Conservation (phyloP, 1,140 invertebrate genomes). For the Latrodectus geometricus region DNA sequence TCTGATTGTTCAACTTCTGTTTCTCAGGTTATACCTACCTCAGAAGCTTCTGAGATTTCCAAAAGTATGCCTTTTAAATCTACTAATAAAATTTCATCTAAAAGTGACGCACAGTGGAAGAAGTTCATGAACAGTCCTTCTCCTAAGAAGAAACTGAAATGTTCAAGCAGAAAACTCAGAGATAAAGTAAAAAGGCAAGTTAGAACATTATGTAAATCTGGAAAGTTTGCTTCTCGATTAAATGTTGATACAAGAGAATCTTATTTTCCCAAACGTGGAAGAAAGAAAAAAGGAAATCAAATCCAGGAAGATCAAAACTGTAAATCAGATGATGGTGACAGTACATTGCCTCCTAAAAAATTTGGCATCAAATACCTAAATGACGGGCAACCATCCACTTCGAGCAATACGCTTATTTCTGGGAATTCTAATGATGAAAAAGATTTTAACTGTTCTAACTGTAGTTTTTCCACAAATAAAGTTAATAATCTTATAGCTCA, state of each 20-base stretch:
- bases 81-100: background rate
- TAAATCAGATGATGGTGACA: background rate
- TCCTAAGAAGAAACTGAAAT: background rate
- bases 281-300: background rate
- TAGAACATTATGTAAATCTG: background rate
- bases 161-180: background rate
- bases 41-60: too few species aligned
- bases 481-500: constrained; percentile 1
- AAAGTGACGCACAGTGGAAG: background rate
- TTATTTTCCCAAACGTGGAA: background rate
- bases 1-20: background rate
- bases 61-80: too few species aligned
- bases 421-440: too few species aligned
- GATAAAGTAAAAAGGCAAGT: background rate
- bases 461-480: background rate
- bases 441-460: background rate
- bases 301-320: background rate
- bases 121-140: background rate
- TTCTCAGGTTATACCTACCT: background rate
- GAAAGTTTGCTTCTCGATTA: background rate
- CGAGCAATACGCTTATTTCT: background rate
- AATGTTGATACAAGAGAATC: background rate
- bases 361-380: background rate
- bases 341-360: background rate
- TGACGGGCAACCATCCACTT: background rate